Conservation (phyloP, 2,113 vertebrate species). For the Macquaria australasica region DNA sequence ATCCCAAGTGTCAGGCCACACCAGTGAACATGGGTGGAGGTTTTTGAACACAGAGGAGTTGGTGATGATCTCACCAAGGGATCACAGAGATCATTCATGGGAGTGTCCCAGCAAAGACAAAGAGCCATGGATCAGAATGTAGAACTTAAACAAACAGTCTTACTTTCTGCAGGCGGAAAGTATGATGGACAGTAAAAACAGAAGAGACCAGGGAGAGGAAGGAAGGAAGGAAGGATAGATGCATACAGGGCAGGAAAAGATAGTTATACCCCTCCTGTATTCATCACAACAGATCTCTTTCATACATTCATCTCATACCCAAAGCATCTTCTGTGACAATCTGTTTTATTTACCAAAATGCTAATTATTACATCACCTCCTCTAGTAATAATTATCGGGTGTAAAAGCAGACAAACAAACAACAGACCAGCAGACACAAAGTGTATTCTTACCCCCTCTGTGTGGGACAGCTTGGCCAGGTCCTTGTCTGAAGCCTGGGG, state of each 20-base stretch:
- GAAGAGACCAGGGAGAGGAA: not conserved
- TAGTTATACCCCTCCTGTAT: no score
- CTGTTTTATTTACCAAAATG: not conserved
- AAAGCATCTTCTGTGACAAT: not conserved
- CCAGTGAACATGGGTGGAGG: conserved; percentile 52
- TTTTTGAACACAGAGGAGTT: not conserved
- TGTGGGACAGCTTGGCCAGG: conserved; percentile 91
- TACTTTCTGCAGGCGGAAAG: not conserved
- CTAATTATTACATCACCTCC: no score
- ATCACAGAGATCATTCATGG: not conserved
- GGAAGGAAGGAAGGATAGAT: conserved; percentile 33
- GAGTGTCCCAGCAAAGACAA: conserved; percentile 45
- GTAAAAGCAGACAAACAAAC: not conserved
- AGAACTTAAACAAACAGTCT: not conserved
- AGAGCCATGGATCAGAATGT: conserved; percentile 9
- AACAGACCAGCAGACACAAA: not conserved
- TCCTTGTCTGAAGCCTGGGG: conserved; percentile 91
- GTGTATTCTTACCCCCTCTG: conserved; percentile 88
- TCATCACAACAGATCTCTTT: not conserved
- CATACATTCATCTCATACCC: not conserved
- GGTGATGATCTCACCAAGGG: conserved; percentile 52
- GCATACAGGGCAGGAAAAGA: not conserved
- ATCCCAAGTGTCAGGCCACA: conserved; percentile 41
- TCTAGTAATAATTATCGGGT: not conserved
- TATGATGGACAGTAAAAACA: not conserved